Conservation (phyloP, 1,140 invertebrate genomes). For the Cotesia vestalis region DNA sequence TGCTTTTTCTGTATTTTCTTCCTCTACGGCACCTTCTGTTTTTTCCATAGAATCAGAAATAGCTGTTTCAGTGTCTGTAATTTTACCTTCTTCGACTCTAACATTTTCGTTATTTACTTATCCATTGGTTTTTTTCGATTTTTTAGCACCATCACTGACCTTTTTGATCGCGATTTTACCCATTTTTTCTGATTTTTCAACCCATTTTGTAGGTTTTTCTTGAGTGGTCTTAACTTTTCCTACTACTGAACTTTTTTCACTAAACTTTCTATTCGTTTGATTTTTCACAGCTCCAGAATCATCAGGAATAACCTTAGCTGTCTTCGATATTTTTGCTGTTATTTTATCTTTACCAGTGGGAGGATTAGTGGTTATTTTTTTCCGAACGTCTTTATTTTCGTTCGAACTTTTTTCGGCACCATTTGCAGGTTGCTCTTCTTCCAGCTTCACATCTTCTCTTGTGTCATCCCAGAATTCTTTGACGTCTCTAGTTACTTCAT, state of each 20-base stretch:
- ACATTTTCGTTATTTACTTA: conserved; percentile 9
- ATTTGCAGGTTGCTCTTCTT: conserved; percentile 26
- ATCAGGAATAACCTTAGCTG: too few species aligned
- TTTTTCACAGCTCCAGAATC: too few species aligned
- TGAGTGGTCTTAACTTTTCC: conserved; percentile 42
- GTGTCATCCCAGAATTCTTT: conserved; percentile 42
- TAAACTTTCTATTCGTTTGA: background rate
- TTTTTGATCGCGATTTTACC: conserved; percentile 29
- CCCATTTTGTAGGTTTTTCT: conserved; percentile 1
- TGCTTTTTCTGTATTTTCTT: conserved; percentile 11
- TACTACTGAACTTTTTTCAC: conserved; percentile 27
- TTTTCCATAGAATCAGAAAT: conserved; percentile 43
- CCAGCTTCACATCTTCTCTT: conserved; percentile 5
- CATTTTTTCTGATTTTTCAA: conserved; percentile 36
- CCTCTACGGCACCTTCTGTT: conserved; percentile 40
- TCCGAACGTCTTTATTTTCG: conserved; percentile 31
- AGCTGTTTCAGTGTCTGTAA: conserved; percentile 50
- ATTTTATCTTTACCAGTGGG: too few species aligned
- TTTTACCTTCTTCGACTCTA: conserved; percentile 21
- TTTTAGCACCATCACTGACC: conserved; percentile 30
- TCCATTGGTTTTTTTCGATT: conserved; percentile 6
- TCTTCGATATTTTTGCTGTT: too few species aligned
- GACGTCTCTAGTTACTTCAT: conserved; percentile 5
- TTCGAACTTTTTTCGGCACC: conserved; percentile 16
- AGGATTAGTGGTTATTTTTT: too few species aligned